Conservation (phyloP, 1,140 invertebrate species). For the Copidosoma floridanum region DNA sequence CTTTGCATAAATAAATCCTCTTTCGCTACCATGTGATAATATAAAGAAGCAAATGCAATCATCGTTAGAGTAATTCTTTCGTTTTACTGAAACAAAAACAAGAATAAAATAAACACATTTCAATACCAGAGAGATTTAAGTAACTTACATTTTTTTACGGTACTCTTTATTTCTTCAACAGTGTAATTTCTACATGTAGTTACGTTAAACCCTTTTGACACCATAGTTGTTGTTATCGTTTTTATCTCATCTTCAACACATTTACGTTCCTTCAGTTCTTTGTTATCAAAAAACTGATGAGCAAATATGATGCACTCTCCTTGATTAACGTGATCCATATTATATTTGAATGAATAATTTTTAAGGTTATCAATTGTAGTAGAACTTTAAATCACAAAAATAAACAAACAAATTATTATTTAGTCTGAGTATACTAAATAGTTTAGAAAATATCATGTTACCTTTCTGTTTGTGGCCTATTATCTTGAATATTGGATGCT, state of each 20-base stretch:
- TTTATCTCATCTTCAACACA: constrained; percentile 39
- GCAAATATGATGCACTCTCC: constrained; percentile 76
- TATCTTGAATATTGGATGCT: no score
- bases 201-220: constrained; percentile 41
- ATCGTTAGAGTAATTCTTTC: constrained; percentile 57
- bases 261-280: constrained; percentile 28
- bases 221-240: constrained; percentile 39
- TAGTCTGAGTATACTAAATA: no score
- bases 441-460: no score
- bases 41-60: constrained; percentile 65
- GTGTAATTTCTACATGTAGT: constrained; percentile 32
- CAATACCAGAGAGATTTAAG: no score
- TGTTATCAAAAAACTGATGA: constrained; percentile 61
- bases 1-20: constrained; percentile 59
- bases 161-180: constrained; percentile 31
- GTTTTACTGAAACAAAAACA: constrained; percentile 33
- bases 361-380: neutral
- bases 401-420: neutral
- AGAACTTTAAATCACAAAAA: constrained; percentile 8
- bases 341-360: constrained; percentile 55
- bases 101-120: neutral
- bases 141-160: constrained; percentile 38
- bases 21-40: constrained; percentile 64
- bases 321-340: constrained; percentile 64
- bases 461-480: no score